Evolutionary conservation across 2,113 vertebrate genomes (phyloP), one percentile per base, ranked within the genome.

Genomic region (Zapornia atra): DNA sequence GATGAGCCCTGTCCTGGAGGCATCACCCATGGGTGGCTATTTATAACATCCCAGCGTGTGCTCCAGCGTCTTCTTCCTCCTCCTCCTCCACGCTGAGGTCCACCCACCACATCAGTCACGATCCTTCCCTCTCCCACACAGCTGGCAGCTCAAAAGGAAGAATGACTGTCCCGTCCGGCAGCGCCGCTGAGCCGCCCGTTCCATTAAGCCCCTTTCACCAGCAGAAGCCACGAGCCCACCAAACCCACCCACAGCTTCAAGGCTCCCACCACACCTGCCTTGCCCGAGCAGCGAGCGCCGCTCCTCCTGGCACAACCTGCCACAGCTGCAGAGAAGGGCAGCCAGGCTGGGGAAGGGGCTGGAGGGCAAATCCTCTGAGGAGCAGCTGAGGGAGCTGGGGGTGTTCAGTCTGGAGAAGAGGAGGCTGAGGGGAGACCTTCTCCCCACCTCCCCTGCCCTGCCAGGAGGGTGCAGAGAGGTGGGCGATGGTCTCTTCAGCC

Each of bases 241-340:
- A 12, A 26, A 40, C 44, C 21, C 21, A 12, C 1, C 16, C 78
- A 51, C 42, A 60, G 0, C 9, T 73, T 46, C 10, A 51, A 59
- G n/a, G 60, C 31, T 70, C 19, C 87, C 22, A 1, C 72, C 48
- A 36, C 3, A 0, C 9, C 86, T 66, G 70, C 66, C 61, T 7
- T 17, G 38, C 22, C 42, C 0, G 0, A 34, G 38, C 0, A 56
- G 33, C 6, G 56, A 86, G 46, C 29, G 1, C 28, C 0, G 0
- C 2, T 64, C 46, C 19, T 94, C 59, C 50, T 42, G 22, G 53
- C 80, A 40, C 1, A 2, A 11, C 28, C 65, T 28, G 24, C 21
- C 36, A 10, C 14, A 25, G 15, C 24, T 4, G 3, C 2, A 26
- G 42, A 44, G 42, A 44, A 44, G 15, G 42, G 44, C 44, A 46